Evolutionary conservation across 2,797 vertebrate species (phyloP).

Genomic region (Darevskia mixta): DNA sequence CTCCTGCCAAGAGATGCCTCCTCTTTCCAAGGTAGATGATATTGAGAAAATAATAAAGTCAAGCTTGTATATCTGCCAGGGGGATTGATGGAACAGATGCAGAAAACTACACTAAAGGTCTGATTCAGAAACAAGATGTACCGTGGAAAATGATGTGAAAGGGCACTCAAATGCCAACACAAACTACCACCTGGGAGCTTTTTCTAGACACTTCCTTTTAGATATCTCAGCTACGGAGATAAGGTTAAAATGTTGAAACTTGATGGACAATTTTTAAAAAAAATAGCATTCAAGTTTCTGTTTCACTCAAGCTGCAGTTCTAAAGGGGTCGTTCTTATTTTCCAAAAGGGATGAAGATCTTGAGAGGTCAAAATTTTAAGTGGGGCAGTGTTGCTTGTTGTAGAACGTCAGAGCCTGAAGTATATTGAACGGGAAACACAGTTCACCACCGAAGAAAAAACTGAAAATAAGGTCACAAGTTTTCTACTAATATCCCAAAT

Average conservation of each 20-base stretch:
- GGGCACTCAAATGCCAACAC: slow-evolving; percentile 43
- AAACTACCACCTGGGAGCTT: slow-evolving; percentile 60
- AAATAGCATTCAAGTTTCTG: slow-evolving; percentile 63
- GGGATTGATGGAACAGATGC: slow-evolving; percentile 21
- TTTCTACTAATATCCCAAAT: slow-evolving; percentile 27
- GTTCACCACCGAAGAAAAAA: slow-evolving; percentile 29
- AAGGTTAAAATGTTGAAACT: slow-evolving; percentile 70
- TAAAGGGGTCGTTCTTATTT: slow-evolving; percentile 56
- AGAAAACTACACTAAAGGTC: slow-evolving; percentile 35
- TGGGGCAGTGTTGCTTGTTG: slow-evolving; percentile 53
- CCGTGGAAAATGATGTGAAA: slow-evolving; percentile 55
- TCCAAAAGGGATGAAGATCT: slow-evolving; percentile 62
- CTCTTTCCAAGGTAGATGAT: background rate
- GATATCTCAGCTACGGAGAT: slow-evolving; percentile 61
- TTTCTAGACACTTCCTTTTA: slow-evolving; percentile 61
- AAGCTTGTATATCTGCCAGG: slow-evolving; percentile 11
- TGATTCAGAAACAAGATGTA: slow-evolving; percentile 46
- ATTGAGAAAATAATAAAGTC: slow-evolving; percentile 18
- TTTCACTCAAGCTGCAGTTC: slow-evolving; percentile 61
- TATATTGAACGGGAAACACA: slow-evolving; percentile 46
- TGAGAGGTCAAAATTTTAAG: slow-evolving; percentile 65
- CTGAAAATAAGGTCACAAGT: slow-evolving; percentile 29
- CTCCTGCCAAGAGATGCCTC: background rate
- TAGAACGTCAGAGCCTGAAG: slow-evolving; percentile 54
- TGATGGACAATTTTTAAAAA: slow-evolving; percentile 56